phyloP scores from a whole-genome alignment of 2,888 invertebrate species.

The Tricholauxania praeusta region DNA sequence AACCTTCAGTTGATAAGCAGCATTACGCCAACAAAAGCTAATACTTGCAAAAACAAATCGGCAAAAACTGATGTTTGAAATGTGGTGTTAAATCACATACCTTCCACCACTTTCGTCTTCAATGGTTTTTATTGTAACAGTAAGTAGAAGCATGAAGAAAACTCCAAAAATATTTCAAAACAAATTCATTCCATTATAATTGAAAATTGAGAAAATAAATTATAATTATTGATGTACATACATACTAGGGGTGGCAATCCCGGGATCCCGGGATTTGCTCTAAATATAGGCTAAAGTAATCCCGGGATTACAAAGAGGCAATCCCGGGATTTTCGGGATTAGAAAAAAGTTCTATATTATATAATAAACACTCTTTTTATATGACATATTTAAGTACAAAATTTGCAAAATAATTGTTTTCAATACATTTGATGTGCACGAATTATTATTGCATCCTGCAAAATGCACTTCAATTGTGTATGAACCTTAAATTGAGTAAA shows the following conservation, averaged over 20 bases:
- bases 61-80: background rate
- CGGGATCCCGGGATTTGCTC: no score
- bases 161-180: background rate
- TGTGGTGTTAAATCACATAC: background rate
- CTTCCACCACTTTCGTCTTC: background rate
- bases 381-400: no score
- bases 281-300: no score
- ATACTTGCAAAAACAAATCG: background rate
- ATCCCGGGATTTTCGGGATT: no score
- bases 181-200: slow-evolving; percentile 6
- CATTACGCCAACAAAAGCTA: background rate
- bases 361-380: no score
- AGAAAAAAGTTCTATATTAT: no score
- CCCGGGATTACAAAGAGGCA: no score
- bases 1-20: slow-evolving; percentile 27
- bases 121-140: background rate
- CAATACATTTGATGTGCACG: no score
- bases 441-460: no score
- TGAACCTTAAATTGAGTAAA: no score
- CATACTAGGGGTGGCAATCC: background rate
- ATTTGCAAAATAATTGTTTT: no score
- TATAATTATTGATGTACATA: background rate
- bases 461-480: no score
- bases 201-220: slow-evolving; percentile 4
- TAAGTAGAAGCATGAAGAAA: background rate